Evolutionary conservation across 2,797 vertebrate genomes (phyloP), one percentile per base, ranked within the genome.

Genomic region (Danio aesculapii): DNA sequence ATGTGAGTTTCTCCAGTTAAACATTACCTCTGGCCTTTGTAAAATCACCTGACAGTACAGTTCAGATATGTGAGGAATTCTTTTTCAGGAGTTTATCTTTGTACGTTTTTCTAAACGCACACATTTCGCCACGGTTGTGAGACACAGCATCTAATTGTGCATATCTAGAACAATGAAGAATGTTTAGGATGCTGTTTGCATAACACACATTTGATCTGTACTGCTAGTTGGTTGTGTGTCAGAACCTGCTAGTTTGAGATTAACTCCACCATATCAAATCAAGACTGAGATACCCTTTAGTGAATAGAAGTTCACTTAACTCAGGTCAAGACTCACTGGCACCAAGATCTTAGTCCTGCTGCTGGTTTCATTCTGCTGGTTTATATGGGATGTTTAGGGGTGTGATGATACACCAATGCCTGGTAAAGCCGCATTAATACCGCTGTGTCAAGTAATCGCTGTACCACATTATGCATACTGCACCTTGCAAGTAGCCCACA

Each of bases 11-110:
- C 52, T 77, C 74, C 69, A 70, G 83, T 84, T 83, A 86, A 86
- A 84, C 63, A 86, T 86, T 86, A 86, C 39, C 83, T 67, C 66
- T 81, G 78, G 53, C 53, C 62, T 68, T 81, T 83, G 67, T 55
- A 66, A 82, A 85, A 84, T 39, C 78, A 78, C 78, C 81, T 83
- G 75, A 83, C 70, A 55, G 46, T 53, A 69, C 47, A 77, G 53
- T 61, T 53, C 46, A 59, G 49, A 70, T 46, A 73, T 73, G 67
- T 73, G 19, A 52, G 47, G 55, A 49, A 79, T 75, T 75, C 63
- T 16, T 13, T 30, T 78, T 6, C 62, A 67, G 61, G 5, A 77
- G 44, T 74, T 79, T 77, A 73, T 73, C 69, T 63, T 19, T 55
- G 43, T 6, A n/a, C 19, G 7, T 50, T 66, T 64, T 4, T 44